These are phyloP conservation scores for Struthio camelus DNA, from an alignment of 2,113 vertebrate genomes.

Conservation along the genomic window DNA sequence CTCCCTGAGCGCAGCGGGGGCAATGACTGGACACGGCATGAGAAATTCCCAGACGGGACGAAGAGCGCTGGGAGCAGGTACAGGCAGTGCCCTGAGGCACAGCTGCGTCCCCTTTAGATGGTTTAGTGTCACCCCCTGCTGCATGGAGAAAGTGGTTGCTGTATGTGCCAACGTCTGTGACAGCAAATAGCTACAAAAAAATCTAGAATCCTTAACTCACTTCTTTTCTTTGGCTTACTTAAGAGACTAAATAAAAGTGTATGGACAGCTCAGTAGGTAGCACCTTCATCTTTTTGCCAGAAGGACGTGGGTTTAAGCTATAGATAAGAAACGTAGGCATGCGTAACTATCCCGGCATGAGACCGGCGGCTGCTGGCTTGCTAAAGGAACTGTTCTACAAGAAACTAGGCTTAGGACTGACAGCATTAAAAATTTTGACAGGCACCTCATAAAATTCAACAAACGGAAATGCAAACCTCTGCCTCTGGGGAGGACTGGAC, in stretches of 20 bases:
- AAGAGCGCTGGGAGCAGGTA: too few species aligned
- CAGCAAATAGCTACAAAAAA: neutral
- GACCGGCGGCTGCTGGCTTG: neutral
- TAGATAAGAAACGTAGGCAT: neutral
- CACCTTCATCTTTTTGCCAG: neutral
- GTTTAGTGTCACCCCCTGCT: neutral
- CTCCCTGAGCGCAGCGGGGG: too few species aligned
- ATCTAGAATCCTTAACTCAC: neutral
- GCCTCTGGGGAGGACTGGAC: too few species aligned
- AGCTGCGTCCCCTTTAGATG: neutral
- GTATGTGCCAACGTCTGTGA: neutral
- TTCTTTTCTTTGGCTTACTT: neutral
- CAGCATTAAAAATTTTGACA: neutral
- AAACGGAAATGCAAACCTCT: neutral
- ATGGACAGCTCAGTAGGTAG: neutral
- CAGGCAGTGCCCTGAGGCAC: neutral
- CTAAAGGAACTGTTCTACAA: neutral
- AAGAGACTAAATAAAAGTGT: neutral
- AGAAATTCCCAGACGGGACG: too few species aligned
- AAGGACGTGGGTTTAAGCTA: neutral
- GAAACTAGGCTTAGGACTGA: neutral
- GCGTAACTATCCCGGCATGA: neutral
- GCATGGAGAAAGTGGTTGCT: neutral
- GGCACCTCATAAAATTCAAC: neutral
- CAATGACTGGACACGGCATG: too few species aligned